Percentiles rank a stretch among this genome's conserved stretches.
Conservation (phyloP, 2,888 invertebrate genomes). For the Andrena marginata region DNA sequence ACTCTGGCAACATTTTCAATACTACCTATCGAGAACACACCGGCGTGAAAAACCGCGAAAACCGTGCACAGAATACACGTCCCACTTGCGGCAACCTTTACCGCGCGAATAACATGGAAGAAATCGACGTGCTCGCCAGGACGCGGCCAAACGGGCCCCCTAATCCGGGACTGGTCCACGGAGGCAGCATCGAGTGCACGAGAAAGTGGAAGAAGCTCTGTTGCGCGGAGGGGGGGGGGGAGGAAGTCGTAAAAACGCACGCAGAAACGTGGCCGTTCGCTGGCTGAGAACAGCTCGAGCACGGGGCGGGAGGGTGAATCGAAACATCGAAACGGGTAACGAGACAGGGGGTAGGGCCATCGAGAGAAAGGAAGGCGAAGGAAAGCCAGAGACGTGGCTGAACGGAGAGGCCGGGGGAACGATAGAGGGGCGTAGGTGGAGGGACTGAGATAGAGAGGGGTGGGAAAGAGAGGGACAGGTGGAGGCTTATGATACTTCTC, state of each 20-base stretch:
- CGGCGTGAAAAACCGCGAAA: no score
- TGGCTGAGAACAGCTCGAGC: conserved; percentile 10
- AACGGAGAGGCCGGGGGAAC: conserved; percentile 3
- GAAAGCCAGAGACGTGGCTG: not conserved
- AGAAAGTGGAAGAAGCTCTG: not conserved
- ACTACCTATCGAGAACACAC: no score
- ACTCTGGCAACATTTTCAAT: no score
- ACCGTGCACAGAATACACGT: no score
- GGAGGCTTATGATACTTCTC: conserved; percentile 64
- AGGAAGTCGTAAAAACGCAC: conserved; percentile 23
- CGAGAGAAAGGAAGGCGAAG: conserved; percentile 10
- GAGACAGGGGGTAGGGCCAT: not conserved
- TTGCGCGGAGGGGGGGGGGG: not conserved
- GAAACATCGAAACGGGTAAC: conserved; percentile 8
- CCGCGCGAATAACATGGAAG: not conserved
- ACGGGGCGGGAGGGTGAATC: not conserved
- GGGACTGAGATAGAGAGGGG: conserved; percentile 22
- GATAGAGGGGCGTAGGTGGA: conserved; percentile 7
- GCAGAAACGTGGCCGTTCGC: not conserved
- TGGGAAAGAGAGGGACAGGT: conserved; percentile 43
- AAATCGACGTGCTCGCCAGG: conserved; percentile 10
- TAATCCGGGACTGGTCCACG: conserved; percentile 32
- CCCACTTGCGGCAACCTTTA: no score
- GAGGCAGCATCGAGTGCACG: not conserved
- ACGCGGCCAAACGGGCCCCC: conserved; percentile 11